Percentiles rank a stretch among this genome's conserved stretches.
phyloP scores from a whole-genome alignment of 2,888 invertebrate species.

The Amphipyra berbera region DNA sequence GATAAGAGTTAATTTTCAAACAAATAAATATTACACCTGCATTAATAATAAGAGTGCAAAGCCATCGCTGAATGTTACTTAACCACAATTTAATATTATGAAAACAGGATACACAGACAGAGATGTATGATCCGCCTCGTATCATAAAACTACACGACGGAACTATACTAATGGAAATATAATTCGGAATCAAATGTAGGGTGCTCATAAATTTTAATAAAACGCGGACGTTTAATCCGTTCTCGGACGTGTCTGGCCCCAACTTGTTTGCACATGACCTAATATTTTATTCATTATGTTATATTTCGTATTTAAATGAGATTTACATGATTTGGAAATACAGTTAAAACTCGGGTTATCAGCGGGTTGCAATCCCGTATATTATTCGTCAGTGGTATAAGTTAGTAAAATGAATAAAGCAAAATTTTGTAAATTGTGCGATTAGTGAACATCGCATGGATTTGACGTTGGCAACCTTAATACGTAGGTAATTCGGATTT shows the following conservation, averaged over 20 bases:
- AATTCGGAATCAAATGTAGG: constrained; percentile 59
- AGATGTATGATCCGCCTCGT: constrained; percentile 27
- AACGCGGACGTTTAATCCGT: constrained; percentile 53
- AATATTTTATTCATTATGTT: constrained; percentile 47
- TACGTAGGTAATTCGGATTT: no score
- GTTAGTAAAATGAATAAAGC: no score
- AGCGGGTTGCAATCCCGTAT: neutral
- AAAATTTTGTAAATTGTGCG: no score
- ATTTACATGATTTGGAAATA: constrained; percentile 37
- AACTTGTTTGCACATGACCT: constrained; percentile 35
- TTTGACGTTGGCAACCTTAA: no score
- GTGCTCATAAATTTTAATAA: constrained; percentile 67
- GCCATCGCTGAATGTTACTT: neutral
- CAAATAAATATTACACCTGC: no score
- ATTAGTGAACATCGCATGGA: no score
- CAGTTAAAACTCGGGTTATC: constrained; percentile 14
- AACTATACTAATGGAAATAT: constrained; percentile 56
- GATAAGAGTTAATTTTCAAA: no score
- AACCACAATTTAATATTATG: constrained; percentile 19
- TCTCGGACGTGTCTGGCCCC: constrained; percentile 38
- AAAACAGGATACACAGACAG: constrained; percentile 32
- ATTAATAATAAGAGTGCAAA: no score
- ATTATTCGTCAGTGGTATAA: neutral
- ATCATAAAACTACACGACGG: constrained; percentile 41
- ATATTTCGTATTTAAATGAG: constrained; percentile 36